These are phyloP conservation scores for Thecophora atra DNA, from an alignment of 2,888 invertebrate species.

Conservation along the genomic window DNA sequence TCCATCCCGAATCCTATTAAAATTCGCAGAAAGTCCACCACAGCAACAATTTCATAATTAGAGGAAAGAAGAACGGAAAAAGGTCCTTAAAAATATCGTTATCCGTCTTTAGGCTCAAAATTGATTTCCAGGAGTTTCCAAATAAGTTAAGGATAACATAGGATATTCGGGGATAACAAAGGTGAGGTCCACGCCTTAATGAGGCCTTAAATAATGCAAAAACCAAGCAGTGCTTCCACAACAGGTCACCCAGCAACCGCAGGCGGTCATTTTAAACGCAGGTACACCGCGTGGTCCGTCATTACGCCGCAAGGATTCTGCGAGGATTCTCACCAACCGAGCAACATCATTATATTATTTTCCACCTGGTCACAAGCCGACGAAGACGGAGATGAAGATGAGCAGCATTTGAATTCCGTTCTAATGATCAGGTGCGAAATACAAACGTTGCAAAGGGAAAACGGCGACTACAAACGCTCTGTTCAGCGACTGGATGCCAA, in stretches of 20 bases:
- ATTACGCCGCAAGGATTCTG: background rate
- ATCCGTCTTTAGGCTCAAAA: constrained; percentile 6
- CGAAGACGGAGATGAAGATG: background rate
- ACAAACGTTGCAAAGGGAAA: constrained; percentile 9
- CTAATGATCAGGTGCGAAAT: constrained; percentile 29
- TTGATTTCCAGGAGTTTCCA: constrained; percentile 14
- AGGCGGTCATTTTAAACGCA: constrained; percentile 32
- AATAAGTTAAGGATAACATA: background rate
- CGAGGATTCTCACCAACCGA: constrained; percentile 24
- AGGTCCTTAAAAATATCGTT: background rate
- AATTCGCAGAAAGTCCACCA: background rate
- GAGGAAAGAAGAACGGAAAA: background rate
- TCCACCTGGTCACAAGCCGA: background rate
- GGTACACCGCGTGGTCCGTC: constrained; percentile 24
- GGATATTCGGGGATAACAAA: background rate
- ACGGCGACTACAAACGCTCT: too few species aligned
- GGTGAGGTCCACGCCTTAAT: constrained; percentile 23
- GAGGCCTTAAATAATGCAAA: constrained; percentile 5
- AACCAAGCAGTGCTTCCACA: too few species aligned
- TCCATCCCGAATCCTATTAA: background rate
- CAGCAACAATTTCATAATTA: constrained; percentile 12
- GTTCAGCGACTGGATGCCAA: too few species aligned
- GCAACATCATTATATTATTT: too few species aligned
- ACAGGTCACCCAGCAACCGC: constrained; percentile 12
- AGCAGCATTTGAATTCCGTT: constrained; percentile 8